Percentiles rank a stretch among this genome's conserved stretches.
phyloP scores from a whole-genome alignment of 2,797 vertebrate species.

The Pteronotus mesoamericanus region DNA sequence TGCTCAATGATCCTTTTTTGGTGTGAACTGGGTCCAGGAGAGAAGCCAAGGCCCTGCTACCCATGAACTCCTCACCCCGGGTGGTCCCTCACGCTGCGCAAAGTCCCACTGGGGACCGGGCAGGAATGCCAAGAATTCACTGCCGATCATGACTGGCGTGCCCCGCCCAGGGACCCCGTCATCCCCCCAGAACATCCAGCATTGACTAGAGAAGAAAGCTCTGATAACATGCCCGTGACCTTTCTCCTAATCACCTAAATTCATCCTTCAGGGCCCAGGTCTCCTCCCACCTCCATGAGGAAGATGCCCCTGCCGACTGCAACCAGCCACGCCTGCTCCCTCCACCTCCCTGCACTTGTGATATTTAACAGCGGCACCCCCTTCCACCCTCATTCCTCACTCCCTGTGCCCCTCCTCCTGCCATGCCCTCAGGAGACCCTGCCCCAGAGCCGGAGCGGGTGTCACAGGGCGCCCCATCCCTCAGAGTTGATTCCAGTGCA shows the following conservation, averaged over 20 bases:
- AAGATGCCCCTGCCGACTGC: not conserved
- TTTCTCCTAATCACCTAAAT: not conserved
- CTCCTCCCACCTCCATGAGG: accelerated
- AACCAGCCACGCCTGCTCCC: not conserved
- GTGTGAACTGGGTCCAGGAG: not conserved
- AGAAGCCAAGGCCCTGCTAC: not conserved
- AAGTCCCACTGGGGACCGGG: not conserved
- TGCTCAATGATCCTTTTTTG: not conserved
- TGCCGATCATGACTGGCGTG: not conserved
- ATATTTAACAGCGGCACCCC: no score
- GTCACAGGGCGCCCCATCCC: not conserved
- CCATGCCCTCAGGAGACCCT: not conserved
- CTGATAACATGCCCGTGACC: no score
- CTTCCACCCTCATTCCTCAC: not conserved
- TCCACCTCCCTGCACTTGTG: not conserved
- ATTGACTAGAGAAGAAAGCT: not conserved
- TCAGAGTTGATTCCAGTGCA: not conserved
- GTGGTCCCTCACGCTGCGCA: no score
- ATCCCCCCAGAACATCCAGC: not conserved
- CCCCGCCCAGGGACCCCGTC: no score
- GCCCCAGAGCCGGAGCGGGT: accelerated
- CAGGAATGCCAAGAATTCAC: not conserved
- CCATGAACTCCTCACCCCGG: no score
- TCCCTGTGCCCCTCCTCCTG: no score
- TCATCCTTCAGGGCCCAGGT: not conserved